A percentile compares a stretch with the other conserved stretches of the same genome.
Conservation (phyloP, 1,140 invertebrate genomes). For the Musca vetustissima region DNA sequence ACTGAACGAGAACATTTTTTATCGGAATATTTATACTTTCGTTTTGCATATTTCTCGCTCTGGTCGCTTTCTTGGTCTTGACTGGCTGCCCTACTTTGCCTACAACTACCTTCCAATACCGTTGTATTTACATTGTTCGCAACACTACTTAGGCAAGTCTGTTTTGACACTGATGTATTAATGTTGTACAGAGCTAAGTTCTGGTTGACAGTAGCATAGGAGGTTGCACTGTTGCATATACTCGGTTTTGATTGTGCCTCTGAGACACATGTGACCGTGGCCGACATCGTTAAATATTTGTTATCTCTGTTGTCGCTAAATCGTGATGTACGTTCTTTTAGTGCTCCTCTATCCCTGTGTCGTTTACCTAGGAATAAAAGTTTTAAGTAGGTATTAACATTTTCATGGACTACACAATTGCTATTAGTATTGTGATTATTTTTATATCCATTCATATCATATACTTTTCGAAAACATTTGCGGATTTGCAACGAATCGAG, state of each 20-base stretch:
- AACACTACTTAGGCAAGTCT: neutral
- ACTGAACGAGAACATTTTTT: constrained; percentile 6
- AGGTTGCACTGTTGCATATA: neutral
- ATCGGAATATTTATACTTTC: neutral
- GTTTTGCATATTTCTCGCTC: neutral
- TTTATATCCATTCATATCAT: neutral
- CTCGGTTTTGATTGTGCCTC: neutral
- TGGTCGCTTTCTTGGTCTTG: neutral
- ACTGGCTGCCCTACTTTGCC: neutral
- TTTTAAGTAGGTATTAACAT: neutral
- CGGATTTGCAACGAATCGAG: neutral
- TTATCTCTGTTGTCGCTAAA: constrained; percentile 53
- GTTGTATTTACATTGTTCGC: neutral
- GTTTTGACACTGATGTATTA: neutral
- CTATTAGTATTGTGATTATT: neutral
- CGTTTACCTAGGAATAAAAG: constrained; percentile 37
- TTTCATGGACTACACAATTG: neutral
- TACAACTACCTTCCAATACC: neutral
- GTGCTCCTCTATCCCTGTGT: constrained; percentile 32
- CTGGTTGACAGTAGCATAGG: neutral
- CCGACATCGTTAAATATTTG: constrained; percentile 31
- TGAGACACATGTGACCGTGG: constrained; percentile 33
- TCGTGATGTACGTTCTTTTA: constrained; percentile 47
- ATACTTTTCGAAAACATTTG: neutral
- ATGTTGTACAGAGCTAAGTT: neutral